phyloP scores from a whole-genome alignment of 2,888 invertebrate species.

The Mythimna ferrago region DNA sequence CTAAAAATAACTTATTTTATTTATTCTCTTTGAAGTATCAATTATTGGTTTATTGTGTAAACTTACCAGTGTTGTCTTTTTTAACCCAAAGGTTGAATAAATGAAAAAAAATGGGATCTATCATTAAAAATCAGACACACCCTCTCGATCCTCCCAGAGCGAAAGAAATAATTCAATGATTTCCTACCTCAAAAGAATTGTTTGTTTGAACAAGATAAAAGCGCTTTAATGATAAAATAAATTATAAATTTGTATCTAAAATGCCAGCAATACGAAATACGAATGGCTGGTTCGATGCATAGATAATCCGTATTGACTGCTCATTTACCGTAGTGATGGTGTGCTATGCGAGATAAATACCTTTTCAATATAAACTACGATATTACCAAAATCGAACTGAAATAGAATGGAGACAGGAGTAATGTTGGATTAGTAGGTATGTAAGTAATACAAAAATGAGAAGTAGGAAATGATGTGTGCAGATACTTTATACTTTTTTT shows the following conservation, averaged over 20 bases:
- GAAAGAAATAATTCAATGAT: too few species aligned
- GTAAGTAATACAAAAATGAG: background rate
- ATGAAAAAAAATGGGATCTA: too few species aligned
- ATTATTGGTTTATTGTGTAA: too few species aligned
- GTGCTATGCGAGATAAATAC: constrained; percentile 5
- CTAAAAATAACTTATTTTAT: too few species aligned
- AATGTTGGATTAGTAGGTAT: too few species aligned
- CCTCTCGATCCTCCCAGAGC: too few species aligned
- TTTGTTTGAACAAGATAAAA: constrained; percentile 10
- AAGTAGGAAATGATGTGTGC: background rate
- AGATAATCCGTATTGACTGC: background rate
- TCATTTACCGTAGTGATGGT: background rate
- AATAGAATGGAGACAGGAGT: background rate
- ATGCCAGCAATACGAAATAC: background rate
- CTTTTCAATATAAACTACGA: background rate
- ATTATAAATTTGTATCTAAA: background rate
- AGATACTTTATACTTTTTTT: background rate
- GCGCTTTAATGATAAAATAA: constrained; percentile 1
- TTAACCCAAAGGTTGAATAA: too few species aligned
- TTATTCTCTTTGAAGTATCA: too few species aligned
- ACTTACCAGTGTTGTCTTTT: too few species aligned
- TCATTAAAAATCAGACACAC: too few species aligned
- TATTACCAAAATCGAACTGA: background rate
- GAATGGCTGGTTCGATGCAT: background rate
- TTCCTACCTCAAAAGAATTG: too few species aligned